A percentile compares a stretch with the other conserved stretches of the same genome.
These are phyloP conservation scores for Dromius quadrimaculatus DNA, from an alignment of 2,888 invertebrate species.

Conservation along the genomic window DNA sequence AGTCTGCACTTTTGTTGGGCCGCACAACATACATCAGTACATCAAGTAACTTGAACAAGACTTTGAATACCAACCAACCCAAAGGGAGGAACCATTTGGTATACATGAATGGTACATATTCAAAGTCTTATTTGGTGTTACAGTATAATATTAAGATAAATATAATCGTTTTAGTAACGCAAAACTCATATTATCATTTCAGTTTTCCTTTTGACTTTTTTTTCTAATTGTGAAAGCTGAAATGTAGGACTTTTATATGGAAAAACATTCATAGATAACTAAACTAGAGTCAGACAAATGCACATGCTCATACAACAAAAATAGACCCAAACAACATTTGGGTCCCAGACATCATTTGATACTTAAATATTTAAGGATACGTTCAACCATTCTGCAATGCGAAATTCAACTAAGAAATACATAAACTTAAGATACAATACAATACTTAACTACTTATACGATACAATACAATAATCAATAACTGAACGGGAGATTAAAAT, in stretches of 20 bases:
- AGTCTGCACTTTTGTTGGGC: not conserved
- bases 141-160: slow-evolving; percentile 16
- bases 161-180: slow-evolving; percentile 26
- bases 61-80: not conserved
- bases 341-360: not conserved
- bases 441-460: slow-evolving; percentile 18
- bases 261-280: slow-evolving; percentile 34
- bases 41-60: slow-evolving; percentile 4
- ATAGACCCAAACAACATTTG: not conserved
- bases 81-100: no score
- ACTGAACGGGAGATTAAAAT: not conserved
- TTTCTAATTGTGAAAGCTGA: slow-evolving; percentile 45
- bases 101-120: no score
- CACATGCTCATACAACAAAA: slow-evolving; percentile 44
- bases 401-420: slow-evolving; percentile 16
- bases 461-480: not conserved
- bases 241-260: slow-evolving; percentile 44
- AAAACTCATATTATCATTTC: slow-evolving; percentile 40
- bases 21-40: slow-evolving; percentile 2
- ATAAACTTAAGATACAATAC: slow-evolving; percentile 15
- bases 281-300: slow-evolving; percentile 39
- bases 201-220: slow-evolving; percentile 47
- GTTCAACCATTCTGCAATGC: slow-evolving; percentile 37
- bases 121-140: not conserved
- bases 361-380: slow-evolving; percentile 36